Percentiles rank a stretch among this genome's conserved stretches.
phyloP scores from a whole-genome alignment of 1,140 invertebrate genomes.

The Ceratina japonica region DNA sequence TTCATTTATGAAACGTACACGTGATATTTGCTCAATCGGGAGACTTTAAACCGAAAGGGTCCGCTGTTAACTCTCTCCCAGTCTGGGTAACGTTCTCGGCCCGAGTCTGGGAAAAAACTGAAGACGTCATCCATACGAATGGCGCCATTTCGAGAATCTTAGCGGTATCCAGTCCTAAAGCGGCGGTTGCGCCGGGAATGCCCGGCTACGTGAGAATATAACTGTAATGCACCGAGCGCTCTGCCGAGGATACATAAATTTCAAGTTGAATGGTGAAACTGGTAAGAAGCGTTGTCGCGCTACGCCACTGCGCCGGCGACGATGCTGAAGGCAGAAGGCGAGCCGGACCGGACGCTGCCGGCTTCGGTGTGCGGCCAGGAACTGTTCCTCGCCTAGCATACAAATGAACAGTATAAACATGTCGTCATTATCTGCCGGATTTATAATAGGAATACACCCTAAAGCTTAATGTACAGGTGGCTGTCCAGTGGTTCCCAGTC shows the following conservation, averaged over 20 bases:
- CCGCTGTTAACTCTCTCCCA: no score
- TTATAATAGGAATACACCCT: constrained; percentile 69
- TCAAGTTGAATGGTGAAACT: constrained; percentile 44
- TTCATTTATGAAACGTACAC: no score
- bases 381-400: constrained; percentile 70
- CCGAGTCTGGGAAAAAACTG: constrained; percentile 12
- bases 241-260: constrained; percentile 61
- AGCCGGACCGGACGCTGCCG: constrained; percentile 41
- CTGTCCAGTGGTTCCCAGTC: constrained; percentile 58
- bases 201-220: constrained; percentile 55
- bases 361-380: constrained; percentile 59
- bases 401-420: constrained; percentile 78
- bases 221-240: constrained; percentile 54
- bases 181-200: constrained; percentile 31
- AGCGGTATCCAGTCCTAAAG: constrained; percentile 53
- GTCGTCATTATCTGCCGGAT: constrained; percentile 75
- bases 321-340: constrained; percentile 43
- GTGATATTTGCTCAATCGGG: no score
- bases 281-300: constrained; percentile 32
- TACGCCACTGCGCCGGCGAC: constrained; percentile 59
- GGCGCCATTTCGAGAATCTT: constrained; percentile 49
- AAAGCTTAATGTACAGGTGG: constrained; percentile 62
- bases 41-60: no score
- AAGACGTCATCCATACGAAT: constrained; percentile 46
- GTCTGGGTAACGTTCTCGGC: no score